These are phyloP conservation scores for Papilio aristodemus DNA, from an alignment of 1,140 invertebrate species.

Conservation along the genomic window DNA sequence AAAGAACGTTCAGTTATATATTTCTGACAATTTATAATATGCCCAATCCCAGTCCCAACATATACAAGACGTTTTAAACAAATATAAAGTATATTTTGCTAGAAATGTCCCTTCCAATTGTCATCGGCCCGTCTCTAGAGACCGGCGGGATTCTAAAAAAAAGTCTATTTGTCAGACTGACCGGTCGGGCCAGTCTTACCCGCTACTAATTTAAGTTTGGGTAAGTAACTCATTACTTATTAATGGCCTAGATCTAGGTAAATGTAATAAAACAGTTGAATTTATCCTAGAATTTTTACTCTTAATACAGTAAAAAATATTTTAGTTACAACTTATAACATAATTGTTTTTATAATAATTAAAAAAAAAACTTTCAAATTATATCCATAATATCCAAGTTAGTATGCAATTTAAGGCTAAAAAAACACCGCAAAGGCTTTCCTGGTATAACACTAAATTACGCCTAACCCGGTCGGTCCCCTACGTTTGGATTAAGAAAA, in stretches of 20 bases:
- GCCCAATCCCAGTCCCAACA: no score
- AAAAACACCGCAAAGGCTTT: not conserved
- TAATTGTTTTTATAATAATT: no score
- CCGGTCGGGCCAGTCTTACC: not conserved
- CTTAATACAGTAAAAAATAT: no score
- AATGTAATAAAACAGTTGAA: not conserved
- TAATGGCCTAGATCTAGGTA: not conserved
- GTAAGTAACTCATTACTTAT: not conserved
- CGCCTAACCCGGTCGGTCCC: not conserved
- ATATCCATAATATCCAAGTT: not conserved
- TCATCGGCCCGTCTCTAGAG: not conserved
- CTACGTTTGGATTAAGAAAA: conserved; percentile 54
- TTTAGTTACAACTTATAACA: no score
- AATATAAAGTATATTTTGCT: not conserved
- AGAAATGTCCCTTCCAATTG: not conserved
- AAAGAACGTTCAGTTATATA: no score
- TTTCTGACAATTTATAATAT: no score
- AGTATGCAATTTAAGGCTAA: conserved; percentile 2
- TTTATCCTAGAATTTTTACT: not conserved
- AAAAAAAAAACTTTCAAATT: not conserved
- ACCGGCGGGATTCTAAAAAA: not conserved
- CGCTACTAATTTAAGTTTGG: not conserved
- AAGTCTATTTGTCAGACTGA: not conserved
- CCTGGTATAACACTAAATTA: conserved; percentile 11
- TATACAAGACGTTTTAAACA: no score